Conservation (phyloP, 2,113 vertebrate species). For the Pachycephala philippinensis region DNA sequence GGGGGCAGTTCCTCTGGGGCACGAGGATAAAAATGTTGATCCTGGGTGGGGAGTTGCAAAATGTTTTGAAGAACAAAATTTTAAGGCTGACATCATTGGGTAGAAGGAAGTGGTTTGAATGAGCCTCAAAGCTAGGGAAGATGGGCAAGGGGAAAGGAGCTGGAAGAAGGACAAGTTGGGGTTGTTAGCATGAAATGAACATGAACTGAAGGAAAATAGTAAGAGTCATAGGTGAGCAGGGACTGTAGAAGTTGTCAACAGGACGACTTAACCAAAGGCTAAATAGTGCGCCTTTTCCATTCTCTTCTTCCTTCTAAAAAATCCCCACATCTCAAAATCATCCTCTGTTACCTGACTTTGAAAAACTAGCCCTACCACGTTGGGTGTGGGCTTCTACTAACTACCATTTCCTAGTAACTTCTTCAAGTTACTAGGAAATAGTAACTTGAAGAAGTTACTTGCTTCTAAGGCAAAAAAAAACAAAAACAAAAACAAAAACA, state of each 20-base stretch:
- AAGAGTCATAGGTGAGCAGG: neutral
- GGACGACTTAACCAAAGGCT: neutral
- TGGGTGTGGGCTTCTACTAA: neutral
- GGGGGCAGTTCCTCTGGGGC: neutral
- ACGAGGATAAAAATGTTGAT: neutral
- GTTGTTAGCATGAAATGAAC: neutral
- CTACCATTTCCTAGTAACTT: neutral
- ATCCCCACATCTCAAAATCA: fast-evolving
- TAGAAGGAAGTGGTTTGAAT: neutral
- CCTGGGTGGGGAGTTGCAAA: neutral
- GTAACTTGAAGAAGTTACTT: no score
- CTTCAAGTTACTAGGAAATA: no score
- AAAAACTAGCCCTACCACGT: neutral
- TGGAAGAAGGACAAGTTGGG: neutral
- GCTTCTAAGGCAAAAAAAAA: neutral
- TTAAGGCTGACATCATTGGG: neutral
- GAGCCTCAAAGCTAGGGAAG: neutral
- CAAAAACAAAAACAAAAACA: neutral
- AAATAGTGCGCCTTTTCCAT: neutral
- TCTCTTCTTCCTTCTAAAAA: neutral
- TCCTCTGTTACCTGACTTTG: neutral
- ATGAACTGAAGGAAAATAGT: neutral
- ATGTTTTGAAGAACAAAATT: neutral
- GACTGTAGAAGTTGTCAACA: neutral
- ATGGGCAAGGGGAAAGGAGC: neutral